Evolutionary conservation across 2,113 vertebrate species (phyloP), one percentile per base, ranked within the genome.

Genomic region (Delphinus delphis): DNA sequence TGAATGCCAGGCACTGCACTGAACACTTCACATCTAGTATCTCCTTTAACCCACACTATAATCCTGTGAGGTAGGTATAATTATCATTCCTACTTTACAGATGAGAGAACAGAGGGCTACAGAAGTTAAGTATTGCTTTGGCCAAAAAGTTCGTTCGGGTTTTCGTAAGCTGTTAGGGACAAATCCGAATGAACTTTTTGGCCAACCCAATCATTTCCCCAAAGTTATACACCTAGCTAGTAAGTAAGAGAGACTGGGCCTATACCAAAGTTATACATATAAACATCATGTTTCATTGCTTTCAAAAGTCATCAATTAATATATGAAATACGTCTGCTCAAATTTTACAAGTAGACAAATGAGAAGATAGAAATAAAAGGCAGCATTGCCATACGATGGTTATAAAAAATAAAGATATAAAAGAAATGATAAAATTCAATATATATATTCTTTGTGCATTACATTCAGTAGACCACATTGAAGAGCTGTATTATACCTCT

Each of bases 291-390:
- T 90, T 83, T 94, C 14, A 88, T 10, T 95, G 44, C 38, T 88
- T 93, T 41, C 38, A 68, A 97, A 93, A 85, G n/a, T 47, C 5
- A 85, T 53, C 38, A 92, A 26, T 76, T 87, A 96, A 81, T 81
- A 96, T 38, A 67, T 91, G 26, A 96, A 96, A 82, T 73, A 85
- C 44, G 10, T 74, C 7, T 44, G 11, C 33, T 87, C 21, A 20
- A 73, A 96, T 73, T 96, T 70, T 79, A 63, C 21, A 79, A 70
- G 63, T 79, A 89, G 55, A 95, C 15, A 84, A 97, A 90, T 95
- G 10, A 95, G 25, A 92, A 86, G 36, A 91, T 1, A 90, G 50
- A 93, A 96, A 79, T 41, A 58, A 63, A 93, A 93, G 63, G 4
- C 10, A 87, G 26, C 60, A 62, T 13, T 92, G 20, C 25, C 76